Conservation (phyloP, 2,797 vertebrate genomes). For the Peromyscus attwateri region DNA sequence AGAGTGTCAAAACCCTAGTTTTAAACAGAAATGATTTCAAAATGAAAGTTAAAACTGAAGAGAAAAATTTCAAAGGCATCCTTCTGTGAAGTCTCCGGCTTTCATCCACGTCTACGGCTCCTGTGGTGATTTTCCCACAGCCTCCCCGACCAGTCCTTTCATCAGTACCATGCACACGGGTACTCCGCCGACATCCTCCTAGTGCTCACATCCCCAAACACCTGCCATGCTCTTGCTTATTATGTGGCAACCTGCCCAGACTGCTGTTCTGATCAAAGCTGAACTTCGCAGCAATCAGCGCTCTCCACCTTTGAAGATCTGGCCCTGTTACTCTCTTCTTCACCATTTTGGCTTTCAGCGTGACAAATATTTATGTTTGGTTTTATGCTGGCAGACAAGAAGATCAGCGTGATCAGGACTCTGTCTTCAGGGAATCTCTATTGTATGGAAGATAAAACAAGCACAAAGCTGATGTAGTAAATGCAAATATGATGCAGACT, state of each 20-base stretch:
- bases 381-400: conserved; percentile 10
- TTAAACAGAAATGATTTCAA: conserved; percentile 8
- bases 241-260: neutral
- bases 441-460: neutral
- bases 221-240: neutral
- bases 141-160: neutral
- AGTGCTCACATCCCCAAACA: neutral
- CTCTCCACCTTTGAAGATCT: neutral
- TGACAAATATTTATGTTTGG: conserved; percentile 46
- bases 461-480: neutral
- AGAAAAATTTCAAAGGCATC: neutral
- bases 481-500: neutral
- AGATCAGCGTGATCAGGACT: neutral
- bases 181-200: neutral
- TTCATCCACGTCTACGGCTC: neutral
- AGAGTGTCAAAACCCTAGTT: neutral
- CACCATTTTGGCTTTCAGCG: conserved; percentile 14
- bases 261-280: conserved; percentile 39
- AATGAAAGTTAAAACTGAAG: conserved; percentile 40
- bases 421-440: neutral
- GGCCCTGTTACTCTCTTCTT: neutral
- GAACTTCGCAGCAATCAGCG: neutral
- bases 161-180: rapidly evolving
- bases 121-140: neutral
- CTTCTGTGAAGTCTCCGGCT: neutral